phyloP scores from a whole-genome alignment of 2,888 invertebrate genomes.

The Tetragonisca angustula region DNA sequence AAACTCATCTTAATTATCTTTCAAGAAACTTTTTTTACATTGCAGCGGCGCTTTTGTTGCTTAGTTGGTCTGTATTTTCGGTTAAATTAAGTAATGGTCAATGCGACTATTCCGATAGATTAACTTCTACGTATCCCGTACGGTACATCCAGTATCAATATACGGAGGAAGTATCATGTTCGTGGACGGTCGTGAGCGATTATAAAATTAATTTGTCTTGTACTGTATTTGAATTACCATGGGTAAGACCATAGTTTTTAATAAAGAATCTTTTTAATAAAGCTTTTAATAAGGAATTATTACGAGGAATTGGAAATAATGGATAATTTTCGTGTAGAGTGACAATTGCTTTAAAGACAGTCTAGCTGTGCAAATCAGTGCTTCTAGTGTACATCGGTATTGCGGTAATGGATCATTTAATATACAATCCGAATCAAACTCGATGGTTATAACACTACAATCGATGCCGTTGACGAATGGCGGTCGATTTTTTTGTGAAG shows the following conservation, averaged over 20 bases:
- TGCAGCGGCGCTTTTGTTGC: slow-evolving; percentile 14
- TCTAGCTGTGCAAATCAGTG: slow-evolving; percentile 85
- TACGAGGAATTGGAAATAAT: neutral
- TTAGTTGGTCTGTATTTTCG: neutral
- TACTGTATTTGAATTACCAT: slow-evolving; percentile 84
- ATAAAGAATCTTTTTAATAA: no score
- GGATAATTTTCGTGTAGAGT: slow-evolving; percentile 79
- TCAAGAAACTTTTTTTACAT: neutral
- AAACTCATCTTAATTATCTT: neutral
- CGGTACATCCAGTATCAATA: slow-evolving; percentile 85
- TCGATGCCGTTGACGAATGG: slow-evolving; percentile 79
- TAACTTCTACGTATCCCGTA: slow-evolving; percentile 83
- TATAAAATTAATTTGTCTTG: slow-evolving; percentile 83
- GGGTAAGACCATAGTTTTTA: slow-evolving; percentile 80
- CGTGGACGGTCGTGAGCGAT: slow-evolving; percentile 85
- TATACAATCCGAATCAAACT: slow-evolving; percentile 71
- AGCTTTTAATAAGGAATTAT: neutral
- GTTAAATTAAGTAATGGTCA: slow-evolving; percentile 70
- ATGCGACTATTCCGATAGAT: slow-evolving; percentile 84
- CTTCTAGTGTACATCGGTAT: slow-evolving; percentile 85
- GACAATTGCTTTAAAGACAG: slow-evolving; percentile 84
- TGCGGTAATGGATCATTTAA: slow-evolving; percentile 85
- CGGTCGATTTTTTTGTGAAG: slow-evolving; percentile 85
- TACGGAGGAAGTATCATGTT: slow-evolving; percentile 81
- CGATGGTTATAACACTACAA: slow-evolving; percentile 71